These are phyloP conservation scores for Halesus radiatus DNA, from an alignment of 1,140 invertebrate species.

Conservation along the genomic window DNA sequence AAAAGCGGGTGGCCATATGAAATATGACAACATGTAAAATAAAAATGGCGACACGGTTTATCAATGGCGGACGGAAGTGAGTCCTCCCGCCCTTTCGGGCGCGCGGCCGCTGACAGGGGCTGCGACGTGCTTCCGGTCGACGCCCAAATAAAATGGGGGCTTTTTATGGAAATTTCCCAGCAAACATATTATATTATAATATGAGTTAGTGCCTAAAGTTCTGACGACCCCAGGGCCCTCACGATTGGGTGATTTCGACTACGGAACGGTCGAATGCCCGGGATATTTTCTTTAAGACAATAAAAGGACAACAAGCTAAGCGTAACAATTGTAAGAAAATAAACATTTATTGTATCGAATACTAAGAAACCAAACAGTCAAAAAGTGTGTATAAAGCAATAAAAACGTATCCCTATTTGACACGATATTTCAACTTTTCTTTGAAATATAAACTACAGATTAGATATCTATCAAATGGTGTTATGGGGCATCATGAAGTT, in stretches of 20 bases:
- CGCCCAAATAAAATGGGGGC: constrained; percentile 61
- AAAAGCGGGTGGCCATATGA: not conserved
- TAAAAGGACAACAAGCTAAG: too few species aligned
- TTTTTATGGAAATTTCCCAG: constrained; percentile 29
- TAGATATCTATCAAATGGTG: too few species aligned
- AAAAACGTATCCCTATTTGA: too few species aligned
- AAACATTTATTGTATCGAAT: too few species aligned
- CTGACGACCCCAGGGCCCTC: not conserved
- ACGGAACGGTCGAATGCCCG: not conserved
- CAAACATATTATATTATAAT: not conserved
- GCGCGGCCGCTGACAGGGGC: constrained; percentile 53
- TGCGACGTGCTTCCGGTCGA: constrained; percentile 57
- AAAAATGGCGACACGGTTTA: constrained; percentile 45
- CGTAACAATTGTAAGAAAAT: too few species aligned
- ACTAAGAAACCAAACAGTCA: too few species aligned
- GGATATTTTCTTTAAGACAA: not conserved
- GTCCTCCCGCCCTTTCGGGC: constrained; percentile 44
- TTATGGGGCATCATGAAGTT: too few species aligned
- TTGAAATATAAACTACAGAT: too few species aligned
- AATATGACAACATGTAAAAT: constrained; percentile 24
- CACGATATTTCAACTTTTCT: too few species aligned
- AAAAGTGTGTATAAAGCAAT: too few species aligned
- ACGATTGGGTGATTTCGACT: not conserved
- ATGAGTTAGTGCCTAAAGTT: not conserved
- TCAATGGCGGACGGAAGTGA: constrained; percentile 55